These are phyloP conservation scores for Neuroterus valhalla DNA, from an alignment of 1,140 invertebrate genomes.

Conservation along the genomic window DNA sequence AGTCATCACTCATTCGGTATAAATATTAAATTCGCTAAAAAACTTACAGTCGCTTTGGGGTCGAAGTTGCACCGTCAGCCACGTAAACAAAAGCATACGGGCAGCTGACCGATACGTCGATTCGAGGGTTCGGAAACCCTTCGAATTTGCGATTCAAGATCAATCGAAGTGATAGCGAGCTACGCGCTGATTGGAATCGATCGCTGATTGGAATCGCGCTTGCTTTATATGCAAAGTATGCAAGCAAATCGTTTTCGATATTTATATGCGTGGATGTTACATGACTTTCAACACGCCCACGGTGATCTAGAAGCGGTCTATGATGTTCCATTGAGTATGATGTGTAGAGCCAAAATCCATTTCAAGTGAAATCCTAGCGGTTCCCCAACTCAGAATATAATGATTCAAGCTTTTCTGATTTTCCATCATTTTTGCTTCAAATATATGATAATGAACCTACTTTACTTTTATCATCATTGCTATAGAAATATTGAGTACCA, in stretches of 20 bases:
- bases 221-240: slow-evolving; percentile 15
- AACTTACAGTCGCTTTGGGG: slow-evolving; percentile 64
- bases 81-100: slow-evolving; percentile 66
- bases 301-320: too few species aligned
- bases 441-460: too few species aligned
- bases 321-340: too few species aligned
- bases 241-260: slow-evolving; percentile 3
- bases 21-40: slow-evolving; percentile 76
- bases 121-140: slow-evolving; percentile 41
- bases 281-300: not conserved
- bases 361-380: slow-evolving; percentile 12
- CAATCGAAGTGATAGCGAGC: slow-evolving; percentile 35
- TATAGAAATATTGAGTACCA: too few species aligned
- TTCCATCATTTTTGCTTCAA: too few species aligned
- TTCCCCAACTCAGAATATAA: not conserved
- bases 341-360: too few species aligned
- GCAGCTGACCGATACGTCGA: slow-evolving; percentile 71
- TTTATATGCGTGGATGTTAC: not conserved
- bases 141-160: slow-evolving; percentile 44
- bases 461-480: too few species aligned
- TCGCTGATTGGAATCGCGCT: slow-evolving; percentile 19
- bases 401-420: too few species aligned
- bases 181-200: slow-evolving; percentile 22
- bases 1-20: slow-evolving; percentile 75
- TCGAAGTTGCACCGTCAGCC: slow-evolving; percentile 72